phyloP scores from a whole-genome alignment of 2,888 invertebrate genomes.

The Zygothrica quintamaculata region DNA sequence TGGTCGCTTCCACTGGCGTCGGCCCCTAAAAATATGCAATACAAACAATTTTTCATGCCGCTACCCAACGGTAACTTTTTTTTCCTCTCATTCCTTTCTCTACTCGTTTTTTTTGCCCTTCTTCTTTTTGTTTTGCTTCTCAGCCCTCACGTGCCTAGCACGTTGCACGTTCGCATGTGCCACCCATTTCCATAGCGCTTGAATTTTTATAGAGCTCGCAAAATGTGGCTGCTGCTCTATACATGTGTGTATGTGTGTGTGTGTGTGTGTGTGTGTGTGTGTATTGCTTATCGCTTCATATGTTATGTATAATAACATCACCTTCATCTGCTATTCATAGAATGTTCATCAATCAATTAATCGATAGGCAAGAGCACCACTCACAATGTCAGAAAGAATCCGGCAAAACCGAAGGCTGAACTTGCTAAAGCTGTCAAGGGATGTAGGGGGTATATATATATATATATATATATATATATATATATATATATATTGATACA shows the following conservation, averaged over 20 bases:
- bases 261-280: conserved; percentile 14
- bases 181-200: conserved; percentile 38
- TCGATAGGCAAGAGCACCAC: conserved; percentile 62
- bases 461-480: too few species aligned
- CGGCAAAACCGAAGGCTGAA: conserved; percentile 4
- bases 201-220: conserved; percentile 44
- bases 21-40: conserved; percentile 72
- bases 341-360: conserved; percentile 79
- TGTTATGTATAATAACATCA: conserved; percentile 65
- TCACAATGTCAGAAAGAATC: conserved; percentile 31
- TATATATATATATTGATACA: too few species aligned
- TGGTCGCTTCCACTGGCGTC: conserved; percentile 57
- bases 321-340: conserved; percentile 76
- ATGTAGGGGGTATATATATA: conserved; percentile 14
- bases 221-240: conserved; percentile 39
- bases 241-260: conserved; percentile 1
- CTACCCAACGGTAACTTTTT: conserved; percentile 35
- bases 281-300: conserved; percentile 59
- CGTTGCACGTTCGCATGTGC: conserved; percentile 23
- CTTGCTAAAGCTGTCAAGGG: conserved; percentile 2
- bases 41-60: conserved; percentile 70
- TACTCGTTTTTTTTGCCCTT: conserved; percentile 8
- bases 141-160: conserved; percentile 49
- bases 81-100: conserved; percentile 4
- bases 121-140: conserved; percentile 17